Evolutionary conservation across 2,797 vertebrate genomes (phyloP).

Genomic region (Macropodus opercularis): DNA sequence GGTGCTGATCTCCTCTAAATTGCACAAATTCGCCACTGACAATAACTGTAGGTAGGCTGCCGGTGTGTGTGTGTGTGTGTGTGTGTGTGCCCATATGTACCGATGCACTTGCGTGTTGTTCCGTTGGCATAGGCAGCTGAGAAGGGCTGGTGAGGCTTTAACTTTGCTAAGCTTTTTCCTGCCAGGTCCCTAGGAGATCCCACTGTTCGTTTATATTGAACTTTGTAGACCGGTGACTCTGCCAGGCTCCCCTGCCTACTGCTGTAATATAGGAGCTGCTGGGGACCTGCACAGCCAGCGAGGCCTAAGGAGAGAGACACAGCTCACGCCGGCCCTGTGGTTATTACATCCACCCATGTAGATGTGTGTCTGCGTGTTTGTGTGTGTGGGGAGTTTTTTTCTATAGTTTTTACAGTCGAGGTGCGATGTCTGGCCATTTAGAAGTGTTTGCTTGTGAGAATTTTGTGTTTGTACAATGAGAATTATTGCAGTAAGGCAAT

Average conservation of each 20-base stretch:
- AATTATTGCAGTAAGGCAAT: conserved; percentile 53
- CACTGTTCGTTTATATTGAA: conserved; percentile 98
- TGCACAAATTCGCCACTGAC: background rate
- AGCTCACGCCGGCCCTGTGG: conserved; percentile 83
- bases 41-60: conserved; percentile 23
- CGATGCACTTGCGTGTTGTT: conserved; percentile 67
- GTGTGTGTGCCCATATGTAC: too few relatives aligned
- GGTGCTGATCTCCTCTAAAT: background rate
- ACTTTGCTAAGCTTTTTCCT: conserved; percentile 97
- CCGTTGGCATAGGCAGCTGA: conserved; percentile 84
- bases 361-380: conserved; percentile 55
- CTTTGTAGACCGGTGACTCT: conserved; percentile 88
- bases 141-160: conserved; percentile 96
- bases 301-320: conserved; percentile 72
- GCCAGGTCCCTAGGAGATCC: conserved; percentile 91
- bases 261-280: conserved; percentile 93
- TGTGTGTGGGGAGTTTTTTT: conserved; percentile 74
- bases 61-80: conserved; percentile 9
- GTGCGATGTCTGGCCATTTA: conserved; percentile 56
- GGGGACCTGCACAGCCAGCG: conserved; percentile 91
- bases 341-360: conserved; percentile 87
- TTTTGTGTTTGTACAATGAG: conserved; percentile 51
- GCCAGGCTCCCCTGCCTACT: conserved; percentile 93
- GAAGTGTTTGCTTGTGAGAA: conserved; percentile 62
- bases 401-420: conserved; percentile 42